These are phyloP conservation scores for Lucifuga dentata DNA, from an alignment of 2,113 vertebrate species.

Conservation along the genomic window DNA sequence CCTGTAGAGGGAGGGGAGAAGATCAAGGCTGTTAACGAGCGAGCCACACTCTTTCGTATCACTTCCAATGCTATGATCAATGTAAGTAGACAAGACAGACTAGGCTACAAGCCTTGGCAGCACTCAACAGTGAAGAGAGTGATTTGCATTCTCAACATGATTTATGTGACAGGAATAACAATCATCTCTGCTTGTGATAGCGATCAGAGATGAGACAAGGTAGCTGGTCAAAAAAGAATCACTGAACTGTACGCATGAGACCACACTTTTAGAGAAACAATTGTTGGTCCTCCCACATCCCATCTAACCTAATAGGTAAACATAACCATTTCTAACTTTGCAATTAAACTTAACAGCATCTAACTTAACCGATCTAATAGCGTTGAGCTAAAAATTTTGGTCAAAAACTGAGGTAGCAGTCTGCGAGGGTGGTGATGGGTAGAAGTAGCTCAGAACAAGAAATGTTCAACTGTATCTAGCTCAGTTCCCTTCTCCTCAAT, in stretches of 20 bases:
- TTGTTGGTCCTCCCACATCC: too few species aligned
- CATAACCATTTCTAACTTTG: not conserved
- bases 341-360: too few species aligned
- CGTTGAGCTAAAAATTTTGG: too few species aligned
- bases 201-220: conserved; percentile 33
- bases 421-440: too few species aligned
- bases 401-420: too few species aligned
- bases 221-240: conserved; percentile 9
- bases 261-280: not conserved
- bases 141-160: conserved; percentile 10
- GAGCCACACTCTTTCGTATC: conserved; percentile 98
- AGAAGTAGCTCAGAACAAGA: conserved; percentile 3
- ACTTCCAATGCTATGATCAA: conserved; percentile 99
- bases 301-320: too few species aligned
- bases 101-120: not conserved
- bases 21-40: conserved; percentile 93
- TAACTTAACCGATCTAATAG: too few species aligned
- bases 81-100: conserved; percentile 70
- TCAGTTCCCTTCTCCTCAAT: conserved; percentile 9
- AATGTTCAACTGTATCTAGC: conserved; percentile 20
- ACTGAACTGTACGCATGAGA: not conserved
- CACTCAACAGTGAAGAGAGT: not conserved
- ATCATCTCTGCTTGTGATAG: conserved; percentile 27
- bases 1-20: conserved; percentile 92
- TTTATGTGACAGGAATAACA: conserved; percentile 25